phyloP scores from a whole-genome alignment of 2,797 vertebrate species.

The Otus scops region DNA sequence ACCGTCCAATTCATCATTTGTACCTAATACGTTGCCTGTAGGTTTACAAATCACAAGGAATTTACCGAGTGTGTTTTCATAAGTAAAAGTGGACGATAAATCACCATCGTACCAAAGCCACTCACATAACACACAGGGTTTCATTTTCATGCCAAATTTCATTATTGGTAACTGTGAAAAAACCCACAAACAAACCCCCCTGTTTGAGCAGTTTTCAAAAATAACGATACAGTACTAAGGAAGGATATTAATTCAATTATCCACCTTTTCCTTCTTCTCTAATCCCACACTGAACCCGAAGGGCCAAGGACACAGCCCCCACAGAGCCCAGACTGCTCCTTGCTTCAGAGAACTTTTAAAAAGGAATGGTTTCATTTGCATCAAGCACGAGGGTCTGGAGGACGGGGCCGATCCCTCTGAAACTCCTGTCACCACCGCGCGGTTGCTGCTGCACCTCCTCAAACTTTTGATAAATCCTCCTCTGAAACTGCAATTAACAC shows the following conservation, averaged over 20 bases:
- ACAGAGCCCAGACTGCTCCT: background rate
- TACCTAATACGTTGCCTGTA: background rate
- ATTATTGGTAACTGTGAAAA: background rate
- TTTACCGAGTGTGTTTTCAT: slow-evolving; percentile 4
- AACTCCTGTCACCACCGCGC: background rate
- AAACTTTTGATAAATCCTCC: slow-evolving; percentile 54
- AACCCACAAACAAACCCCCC: background rate
- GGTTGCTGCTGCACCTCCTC: background rate
- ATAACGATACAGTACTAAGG: background rate
- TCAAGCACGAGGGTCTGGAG: background rate
- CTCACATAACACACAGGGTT: background rate
- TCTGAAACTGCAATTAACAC: slow-evolving; percentile 60
- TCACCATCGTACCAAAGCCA: background rate
- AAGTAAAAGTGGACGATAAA: background rate
- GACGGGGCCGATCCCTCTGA: background rate
- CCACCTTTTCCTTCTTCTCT: background rate
- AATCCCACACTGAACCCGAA: background rate
- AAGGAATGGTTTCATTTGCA: background rate
- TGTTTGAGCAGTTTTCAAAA: background rate
- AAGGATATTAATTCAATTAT: background rate
- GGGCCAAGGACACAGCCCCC: accelerated
- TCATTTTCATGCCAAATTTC: background rate
- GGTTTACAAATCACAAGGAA: slow-evolving; percentile 16
- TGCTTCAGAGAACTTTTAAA: background rate
- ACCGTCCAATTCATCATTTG: background rate